Base-by-base conservation (phyloP, 1,140 invertebrate species). In the Manduca sexta region DNA sequence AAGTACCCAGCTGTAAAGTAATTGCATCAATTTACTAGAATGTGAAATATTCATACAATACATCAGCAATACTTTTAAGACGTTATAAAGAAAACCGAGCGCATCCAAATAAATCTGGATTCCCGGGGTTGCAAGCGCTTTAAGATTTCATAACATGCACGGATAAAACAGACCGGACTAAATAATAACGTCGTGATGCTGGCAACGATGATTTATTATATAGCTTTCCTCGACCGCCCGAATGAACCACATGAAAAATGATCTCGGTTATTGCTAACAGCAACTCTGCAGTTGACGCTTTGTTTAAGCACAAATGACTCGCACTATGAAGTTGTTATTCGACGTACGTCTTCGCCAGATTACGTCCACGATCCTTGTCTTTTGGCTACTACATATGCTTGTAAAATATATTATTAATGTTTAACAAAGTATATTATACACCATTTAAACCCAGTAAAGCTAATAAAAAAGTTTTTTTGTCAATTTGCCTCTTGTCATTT, bases 161-260 rank as follows among this genome's bases (percentile, higher is more conserved):
- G 65, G 66, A 69, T 74, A 78, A n/a, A 81, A 70, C 76, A 60
- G 61, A 72, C 69, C 52, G 72, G 76, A 75, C 72, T 81, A 79
- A 84, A 82, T 84, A 83, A 83, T 81, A 81, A 77, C 71, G 61
- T 70, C 60, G 71, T 78, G 78, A 84, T 81, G 74, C 74, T 78
- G 77, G 76, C 73, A 82, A 83, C 76, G 69, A 82, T 82, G 81
- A 84, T 84, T 82, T 82, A 82, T 84, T 81, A 77, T 78, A 80
- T 79, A 72, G 81, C 78, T 81, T 74, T 82, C 69, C 76, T 81
- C 78, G 77, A 64, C 75, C 74, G 73, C 74, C 68, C 69, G 78
- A 82, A 84, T 82, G 75, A 82, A 78, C 78, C 76, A 68, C 69
- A 82, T 84, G 81, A 84, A 84, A 84, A 84, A 84, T 84, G 78